Percentiles rank a stretch among this genome's conserved stretches.
Conservation (phyloP, 2,888 invertebrate species). For the Andrena chrysosceles region DNA sequence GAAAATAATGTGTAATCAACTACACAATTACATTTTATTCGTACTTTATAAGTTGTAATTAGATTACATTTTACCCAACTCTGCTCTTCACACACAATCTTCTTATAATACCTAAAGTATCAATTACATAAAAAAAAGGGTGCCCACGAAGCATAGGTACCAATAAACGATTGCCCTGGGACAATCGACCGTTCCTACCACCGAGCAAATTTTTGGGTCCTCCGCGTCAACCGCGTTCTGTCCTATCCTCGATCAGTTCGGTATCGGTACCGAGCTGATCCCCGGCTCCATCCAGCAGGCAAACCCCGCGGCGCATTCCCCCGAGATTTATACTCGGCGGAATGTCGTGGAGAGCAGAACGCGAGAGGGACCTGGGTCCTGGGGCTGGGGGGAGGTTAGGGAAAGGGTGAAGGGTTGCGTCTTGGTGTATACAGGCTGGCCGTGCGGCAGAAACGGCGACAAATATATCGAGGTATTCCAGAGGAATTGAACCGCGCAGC, state of each 20-base stretch:
- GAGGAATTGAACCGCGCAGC: conserved; percentile 81
- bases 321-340: conserved; percentile 75
- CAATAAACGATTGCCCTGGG: neutral
- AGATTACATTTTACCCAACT: too few relatives aligned
- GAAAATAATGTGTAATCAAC: too few relatives aligned
- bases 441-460: conserved; percentile 74
- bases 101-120: too few relatives aligned
- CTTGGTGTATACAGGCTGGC: conserved; percentile 46
- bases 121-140: too few relatives aligned
- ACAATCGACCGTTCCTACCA: neutral
- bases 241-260: conserved; percentile 35
- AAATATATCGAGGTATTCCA: conserved; percentile 83
- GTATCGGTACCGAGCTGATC: conserved; percentile 57
- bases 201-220: conserved; percentile 8
- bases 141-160: neutral
- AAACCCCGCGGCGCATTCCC: conserved; percentile 74
- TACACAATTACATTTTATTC: too few relatives aligned
- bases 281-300: conserved; percentile 47
- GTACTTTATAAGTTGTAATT: too few relatives aligned
- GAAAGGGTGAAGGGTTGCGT: conserved; percentile 61
- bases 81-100: too few relatives aligned
- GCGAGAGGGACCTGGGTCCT: conserved; percentile 21
- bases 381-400: neutral
- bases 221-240: conserved; percentile 1
- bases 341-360: conserved; percentile 55